These are phyloP conservation scores for Netelia melanura DNA, from an alignment of 2,888 invertebrate species.

Conservation along the genomic window DNA sequence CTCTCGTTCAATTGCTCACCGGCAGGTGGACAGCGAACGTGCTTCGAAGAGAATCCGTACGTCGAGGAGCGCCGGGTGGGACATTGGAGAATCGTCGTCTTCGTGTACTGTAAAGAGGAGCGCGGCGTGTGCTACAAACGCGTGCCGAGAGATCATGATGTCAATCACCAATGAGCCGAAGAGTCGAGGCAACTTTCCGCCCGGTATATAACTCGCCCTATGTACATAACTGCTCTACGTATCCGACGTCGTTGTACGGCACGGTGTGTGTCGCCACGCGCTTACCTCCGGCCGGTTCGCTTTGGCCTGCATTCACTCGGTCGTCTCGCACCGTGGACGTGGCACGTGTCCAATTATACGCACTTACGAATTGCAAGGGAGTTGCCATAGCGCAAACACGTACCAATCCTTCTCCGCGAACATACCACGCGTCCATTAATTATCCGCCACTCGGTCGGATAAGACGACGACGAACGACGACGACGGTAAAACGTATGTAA, in stretches of 20 bases:
- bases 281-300: constrained; percentile 13
- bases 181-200: constrained; percentile 38
- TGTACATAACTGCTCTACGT: not conserved
- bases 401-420: constrained; percentile 11
- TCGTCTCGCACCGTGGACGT: constrained; percentile 46
- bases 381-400: constrained; percentile 22
- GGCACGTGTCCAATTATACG: constrained; percentile 66
- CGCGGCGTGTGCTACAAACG: constrained; percentile 58
- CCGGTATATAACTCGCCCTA: constrained; percentile 11
- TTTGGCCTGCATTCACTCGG: constrained; percentile 57
- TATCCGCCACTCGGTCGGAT: constrained; percentile 41
- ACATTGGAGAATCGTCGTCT: constrained; percentile 11
- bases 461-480: constrained; percentile 36
- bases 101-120: constrained; percentile 36
- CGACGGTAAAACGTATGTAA: constrained; percentile 33
- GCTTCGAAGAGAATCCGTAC: constrained; percentile 26
- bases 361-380: constrained; percentile 54
- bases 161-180: constrained; percentile 77
- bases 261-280: constrained; percentile 27
- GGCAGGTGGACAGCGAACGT: constrained; percentile 48
- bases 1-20: constrained; percentile 50
- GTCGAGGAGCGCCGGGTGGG: constrained; percentile 16
- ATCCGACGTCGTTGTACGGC: constrained; percentile 22
- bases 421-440: constrained; percentile 51
- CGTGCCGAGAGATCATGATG: constrained; percentile 73